Conservation (phyloP, 2,797 vertebrate species). For the Spheniscus humboldti region DNA sequence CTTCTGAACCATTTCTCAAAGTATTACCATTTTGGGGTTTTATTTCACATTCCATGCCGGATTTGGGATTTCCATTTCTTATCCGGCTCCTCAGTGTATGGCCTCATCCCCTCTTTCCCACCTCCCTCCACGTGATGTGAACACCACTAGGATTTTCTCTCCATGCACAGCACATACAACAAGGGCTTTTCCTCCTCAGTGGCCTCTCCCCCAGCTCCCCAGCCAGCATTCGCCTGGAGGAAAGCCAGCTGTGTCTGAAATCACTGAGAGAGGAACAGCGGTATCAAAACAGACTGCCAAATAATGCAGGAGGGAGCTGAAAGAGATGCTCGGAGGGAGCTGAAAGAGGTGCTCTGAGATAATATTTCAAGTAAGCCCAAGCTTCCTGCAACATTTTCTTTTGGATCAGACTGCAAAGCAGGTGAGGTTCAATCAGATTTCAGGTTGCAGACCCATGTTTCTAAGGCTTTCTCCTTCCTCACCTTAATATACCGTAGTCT, state of each 20-base stretch:
- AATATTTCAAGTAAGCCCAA: neutral
- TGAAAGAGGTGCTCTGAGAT: neutral
- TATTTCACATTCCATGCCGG: neutral
- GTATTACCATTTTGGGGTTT: neutral
- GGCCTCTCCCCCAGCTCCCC: neutral
- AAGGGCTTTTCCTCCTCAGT: neutral
- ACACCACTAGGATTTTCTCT: neutral
- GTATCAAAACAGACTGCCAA: constrained; percentile 1
- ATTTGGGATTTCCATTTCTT: neutral
- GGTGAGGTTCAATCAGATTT: neutral
- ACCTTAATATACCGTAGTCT: neutral
- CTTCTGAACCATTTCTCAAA: neutral
- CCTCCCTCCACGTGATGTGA: neutral
- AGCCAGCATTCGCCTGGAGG: neutral
- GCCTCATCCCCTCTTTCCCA: neutral
- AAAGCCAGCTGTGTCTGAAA: constrained; percentile 28
- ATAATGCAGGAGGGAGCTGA: neutral
- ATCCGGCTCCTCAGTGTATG: neutral
- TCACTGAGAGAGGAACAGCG: neutral
- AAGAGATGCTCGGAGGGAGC: neutral
- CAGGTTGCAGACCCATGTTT: neutral
- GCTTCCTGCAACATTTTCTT: neutral
- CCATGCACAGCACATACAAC: neutral
- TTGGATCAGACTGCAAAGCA: neutral
- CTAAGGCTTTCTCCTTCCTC: neutral